Evolutionary conservation across 37 sponge, comb jelly and placozoan genomes (phyloP), one percentile per base, ranked within the genome.

Genomic region (Eunapius fragilis): DNA sequence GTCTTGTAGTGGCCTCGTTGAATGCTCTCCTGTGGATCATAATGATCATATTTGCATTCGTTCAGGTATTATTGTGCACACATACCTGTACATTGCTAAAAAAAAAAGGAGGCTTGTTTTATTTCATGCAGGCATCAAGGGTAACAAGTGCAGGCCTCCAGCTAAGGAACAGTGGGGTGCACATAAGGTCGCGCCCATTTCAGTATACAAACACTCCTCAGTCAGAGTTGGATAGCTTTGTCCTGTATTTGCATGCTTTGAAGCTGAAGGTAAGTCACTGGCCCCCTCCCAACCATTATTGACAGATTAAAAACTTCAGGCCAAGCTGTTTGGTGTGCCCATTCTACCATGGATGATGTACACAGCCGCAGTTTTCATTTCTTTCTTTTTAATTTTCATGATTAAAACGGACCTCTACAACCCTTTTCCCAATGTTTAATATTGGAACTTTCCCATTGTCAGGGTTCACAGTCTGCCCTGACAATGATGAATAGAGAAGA

Each of bases 291-390:
- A 41, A 41, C 6, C 6, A 41, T 41, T 41, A 41, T 41, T 41
- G 3, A 41, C 6, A 41, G 41, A 41, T 41, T 41, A 41, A 41
- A 41, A 41, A 41, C 6, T 6, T 41, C 81, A 92, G 93, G 89
- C 93, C 10, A 86, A 85, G 73, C 74, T 93, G 87, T 93, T 93
- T 48, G 93, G 93, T 75, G 71, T 93, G 25, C 93, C 93, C 13
- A 80, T 93, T 25, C 75, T 84, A 76, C 93, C 93, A 0, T 93
- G 93, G 93, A 27, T 86, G 80, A 47, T 82, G 32, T 93, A 88
- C 67, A 2, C 14, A 19, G 58, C 58, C 1, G 70, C 67, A 0
- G 76, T 82, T 17, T 4, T 86, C 0, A 36, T 75, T 1, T 68
- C 70, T 11, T 80, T 93, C 58, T 30, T 78, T 26, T 87, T 93